Evolutionary conservation across 2,113 vertebrate species (phyloP).

Genomic region (Sander vitreus): DNA sequence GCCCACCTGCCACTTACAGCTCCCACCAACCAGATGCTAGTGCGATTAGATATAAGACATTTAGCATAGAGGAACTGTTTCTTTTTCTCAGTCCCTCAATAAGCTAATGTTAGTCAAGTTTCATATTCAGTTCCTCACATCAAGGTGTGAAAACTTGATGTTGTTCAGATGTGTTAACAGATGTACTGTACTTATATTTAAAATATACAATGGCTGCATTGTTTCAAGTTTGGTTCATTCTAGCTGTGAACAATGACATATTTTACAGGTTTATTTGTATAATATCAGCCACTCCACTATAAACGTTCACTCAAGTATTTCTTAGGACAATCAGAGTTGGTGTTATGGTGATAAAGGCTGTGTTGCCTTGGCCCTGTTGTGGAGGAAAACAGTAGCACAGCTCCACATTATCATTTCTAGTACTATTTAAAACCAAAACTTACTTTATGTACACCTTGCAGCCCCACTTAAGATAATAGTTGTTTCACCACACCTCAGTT

Average conservation of each 20-base stretch:
- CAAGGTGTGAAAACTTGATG: background rate
- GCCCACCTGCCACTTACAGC: background rate
- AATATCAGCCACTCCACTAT: background rate
- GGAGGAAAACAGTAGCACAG: background rate
- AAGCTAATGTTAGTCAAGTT: conserved; percentile 32
- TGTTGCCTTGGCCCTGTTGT: background rate
- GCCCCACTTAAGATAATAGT: too few species aligned
- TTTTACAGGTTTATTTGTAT: background rate
- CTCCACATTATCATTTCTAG: too few species aligned
- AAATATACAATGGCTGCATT: background rate
- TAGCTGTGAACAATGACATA: background rate
- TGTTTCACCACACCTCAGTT: background rate
- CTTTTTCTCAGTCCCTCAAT: background rate
- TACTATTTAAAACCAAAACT: background rate
- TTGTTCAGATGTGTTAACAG: background rate
- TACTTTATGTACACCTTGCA: too few species aligned
- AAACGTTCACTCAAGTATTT: background rate
- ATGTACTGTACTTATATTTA: background rate
- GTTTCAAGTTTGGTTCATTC: background rate
- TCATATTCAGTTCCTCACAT: conserved; percentile 60
- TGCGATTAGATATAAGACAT: conserved; percentile 33
- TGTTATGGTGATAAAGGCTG: background rate
- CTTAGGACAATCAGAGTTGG: background rate
- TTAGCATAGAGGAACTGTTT: conserved; percentile 4
- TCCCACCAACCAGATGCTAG: conserved; percentile 16